Conservation (phyloP, 2,888 invertebrate genomes). For the Trissonchulus sp. region DNA sequence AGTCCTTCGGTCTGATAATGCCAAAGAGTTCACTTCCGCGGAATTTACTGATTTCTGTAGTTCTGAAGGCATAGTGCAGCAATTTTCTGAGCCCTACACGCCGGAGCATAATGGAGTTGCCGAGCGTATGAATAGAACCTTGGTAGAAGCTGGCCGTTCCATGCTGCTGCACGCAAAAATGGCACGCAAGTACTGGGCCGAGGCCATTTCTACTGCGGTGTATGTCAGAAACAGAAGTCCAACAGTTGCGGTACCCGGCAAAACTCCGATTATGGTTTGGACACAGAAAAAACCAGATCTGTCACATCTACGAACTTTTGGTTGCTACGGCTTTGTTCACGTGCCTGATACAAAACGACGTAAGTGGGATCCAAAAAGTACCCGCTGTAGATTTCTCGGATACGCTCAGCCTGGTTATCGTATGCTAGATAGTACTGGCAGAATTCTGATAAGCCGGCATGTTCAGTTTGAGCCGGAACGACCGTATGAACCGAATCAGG, state of each 20-base stretch:
- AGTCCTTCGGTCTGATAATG: conserved; percentile 32
- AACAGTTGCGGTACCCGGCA: not conserved
- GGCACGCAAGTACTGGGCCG: conserved; percentile 32
- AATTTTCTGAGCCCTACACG: conserved; percentile 28
- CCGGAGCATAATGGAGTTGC: conserved; percentile 32
- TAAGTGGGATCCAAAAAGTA: too few species aligned
- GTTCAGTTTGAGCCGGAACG: too few species aligned
- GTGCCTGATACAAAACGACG: not conserved
- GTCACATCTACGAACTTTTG: not conserved
- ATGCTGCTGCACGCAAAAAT: conserved; percentile 30
- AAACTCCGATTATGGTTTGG: not conserved
- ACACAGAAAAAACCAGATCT: not conserved
- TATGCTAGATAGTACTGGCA: too few species aligned
- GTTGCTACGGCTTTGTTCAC: not conserved
- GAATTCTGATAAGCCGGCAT: too few species aligned
- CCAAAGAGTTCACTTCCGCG: conserved; percentile 23
- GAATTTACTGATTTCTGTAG: conserved; percentile 24
- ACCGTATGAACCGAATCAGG: too few species aligned
- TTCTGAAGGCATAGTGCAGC: conserved; percentile 20
- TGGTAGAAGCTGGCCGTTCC: conserved; percentile 28
- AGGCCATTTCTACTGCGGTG: conserved; percentile 33
- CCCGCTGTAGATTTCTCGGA: too few species aligned
- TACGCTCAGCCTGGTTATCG: too few species aligned
- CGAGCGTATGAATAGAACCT: conserved; percentile 29
- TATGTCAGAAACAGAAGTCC: conserved; percentile 32